phyloP scores from a whole-genome alignment of 2,888 invertebrate genomes.

The Lobophora halterata region DNA sequence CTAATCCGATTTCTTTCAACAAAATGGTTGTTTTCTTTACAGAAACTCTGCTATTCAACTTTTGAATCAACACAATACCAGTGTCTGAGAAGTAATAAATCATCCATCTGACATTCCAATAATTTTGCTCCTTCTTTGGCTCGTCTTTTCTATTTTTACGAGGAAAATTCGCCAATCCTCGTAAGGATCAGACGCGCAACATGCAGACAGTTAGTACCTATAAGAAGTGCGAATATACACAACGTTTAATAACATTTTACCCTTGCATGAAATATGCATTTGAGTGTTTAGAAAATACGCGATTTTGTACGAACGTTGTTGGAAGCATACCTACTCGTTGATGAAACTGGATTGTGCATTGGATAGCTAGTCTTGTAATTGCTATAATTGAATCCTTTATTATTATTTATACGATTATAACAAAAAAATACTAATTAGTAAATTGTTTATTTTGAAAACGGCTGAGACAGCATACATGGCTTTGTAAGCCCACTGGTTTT shows the following conservation, averaged over 20 bases:
- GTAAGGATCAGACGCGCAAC: not conserved
- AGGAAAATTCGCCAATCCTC: not conserved
- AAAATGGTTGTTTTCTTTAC: not conserved
- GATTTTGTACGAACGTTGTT: constrained; percentile 17
- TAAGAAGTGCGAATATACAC: no score
- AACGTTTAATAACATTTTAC: constrained; percentile 1
- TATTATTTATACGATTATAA: no score
- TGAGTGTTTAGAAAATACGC: constrained; percentile 18
- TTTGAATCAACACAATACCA: not conserved
- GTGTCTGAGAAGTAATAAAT: not conserved
- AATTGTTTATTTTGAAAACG: no score
- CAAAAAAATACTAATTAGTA: no score
- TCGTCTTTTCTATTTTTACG: not conserved
- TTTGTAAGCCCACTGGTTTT: no score
- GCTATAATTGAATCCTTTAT: no score
- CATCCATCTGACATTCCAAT: not conserved
- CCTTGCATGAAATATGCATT: constrained; percentile 7
- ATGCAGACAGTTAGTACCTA: not conserved
- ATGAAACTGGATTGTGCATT: no score
- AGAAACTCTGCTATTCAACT: not conserved
- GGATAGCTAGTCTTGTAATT: no score
- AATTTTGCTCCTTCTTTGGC: not conserved
- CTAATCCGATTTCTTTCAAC: no score
- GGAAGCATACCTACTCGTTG: no score
- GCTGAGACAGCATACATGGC: no score